Conservation (phyloP, 2,113 vertebrate species). For the Erythrolamprus reginae region DNA sequence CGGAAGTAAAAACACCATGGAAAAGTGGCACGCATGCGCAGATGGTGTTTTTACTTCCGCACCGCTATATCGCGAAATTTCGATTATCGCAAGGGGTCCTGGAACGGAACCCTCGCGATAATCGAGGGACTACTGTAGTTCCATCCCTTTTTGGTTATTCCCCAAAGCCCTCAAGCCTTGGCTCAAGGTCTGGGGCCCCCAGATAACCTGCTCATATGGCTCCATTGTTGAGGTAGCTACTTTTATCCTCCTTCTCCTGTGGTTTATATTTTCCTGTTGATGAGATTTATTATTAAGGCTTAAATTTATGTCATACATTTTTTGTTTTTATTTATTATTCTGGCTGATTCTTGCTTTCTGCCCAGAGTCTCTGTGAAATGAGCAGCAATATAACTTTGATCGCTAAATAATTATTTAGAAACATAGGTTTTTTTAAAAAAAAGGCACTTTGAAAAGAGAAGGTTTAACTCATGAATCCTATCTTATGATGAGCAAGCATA, state of each 20-base stretch:
- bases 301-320: not conserved
- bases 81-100: no score
- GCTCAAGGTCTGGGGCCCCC: not conserved
- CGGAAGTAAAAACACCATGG: no score
- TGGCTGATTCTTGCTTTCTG: not conserved
- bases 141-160: not conserved
- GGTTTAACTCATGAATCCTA: not conserved
- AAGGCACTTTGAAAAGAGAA: not conserved
- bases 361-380: not conserved
- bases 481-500: not conserved
- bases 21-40: no score
- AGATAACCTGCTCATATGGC: not conserved
- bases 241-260: not conserved
- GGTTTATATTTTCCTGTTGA: not conserved
- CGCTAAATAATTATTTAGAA: not conserved
- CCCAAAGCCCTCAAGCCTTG: not conserved
- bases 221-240: not conserved
- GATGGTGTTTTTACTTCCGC: no score
- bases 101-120: no score
- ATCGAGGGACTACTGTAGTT: no score
- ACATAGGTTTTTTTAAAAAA: not conserved
- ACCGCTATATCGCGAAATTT: no score
- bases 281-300: not conserved
- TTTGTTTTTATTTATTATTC: not conserved
- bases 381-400: not conserved